Conservation (phyloP, 1,140 invertebrate species). For the Drosophila sproati region DNA sequence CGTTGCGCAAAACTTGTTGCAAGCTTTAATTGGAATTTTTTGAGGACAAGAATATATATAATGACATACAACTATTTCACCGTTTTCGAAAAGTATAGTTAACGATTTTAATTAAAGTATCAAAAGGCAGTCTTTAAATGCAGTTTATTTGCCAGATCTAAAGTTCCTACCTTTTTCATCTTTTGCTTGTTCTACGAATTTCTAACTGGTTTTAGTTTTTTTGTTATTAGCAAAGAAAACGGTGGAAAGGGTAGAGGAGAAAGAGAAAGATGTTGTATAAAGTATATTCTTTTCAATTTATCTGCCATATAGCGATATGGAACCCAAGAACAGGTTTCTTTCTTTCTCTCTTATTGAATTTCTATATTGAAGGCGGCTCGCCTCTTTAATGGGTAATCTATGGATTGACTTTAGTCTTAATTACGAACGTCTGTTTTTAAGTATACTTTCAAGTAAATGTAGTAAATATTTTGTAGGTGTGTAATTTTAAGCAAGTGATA, state of each 20-base stretch:
- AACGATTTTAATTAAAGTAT: background rate
- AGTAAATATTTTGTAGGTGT: too few species aligned
- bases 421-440: background rate
- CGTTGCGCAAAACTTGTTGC: background rate
- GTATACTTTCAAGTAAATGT: background rate
- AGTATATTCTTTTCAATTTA: slow-evolving; percentile 30
- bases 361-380: background rate
- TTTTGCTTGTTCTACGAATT: slow-evolving; percentile 18
- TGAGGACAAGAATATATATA: background rate
- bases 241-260: slow-evolving; percentile 8
- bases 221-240: slow-evolving; percentile 20
- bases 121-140: background rate
- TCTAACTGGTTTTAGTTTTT: slow-evolving; percentile 20
- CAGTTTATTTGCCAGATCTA: background rate
- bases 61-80: too few species aligned
- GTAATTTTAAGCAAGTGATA: background rate
- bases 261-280: slow-evolving; percentile 11
- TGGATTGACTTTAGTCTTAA: slow-evolving; percentile 16
- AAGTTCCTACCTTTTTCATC: background rate
- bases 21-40: background rate
- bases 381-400: slow-evolving; percentile 8
- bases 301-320: slow-evolving; percentile 23
- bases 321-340: slow-evolving; percentile 30
- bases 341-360: background rate
- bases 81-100: background rate